Conservation (phyloP, 2,797 vertebrate species). For the Phrynocephalus vlangalii region DNA sequence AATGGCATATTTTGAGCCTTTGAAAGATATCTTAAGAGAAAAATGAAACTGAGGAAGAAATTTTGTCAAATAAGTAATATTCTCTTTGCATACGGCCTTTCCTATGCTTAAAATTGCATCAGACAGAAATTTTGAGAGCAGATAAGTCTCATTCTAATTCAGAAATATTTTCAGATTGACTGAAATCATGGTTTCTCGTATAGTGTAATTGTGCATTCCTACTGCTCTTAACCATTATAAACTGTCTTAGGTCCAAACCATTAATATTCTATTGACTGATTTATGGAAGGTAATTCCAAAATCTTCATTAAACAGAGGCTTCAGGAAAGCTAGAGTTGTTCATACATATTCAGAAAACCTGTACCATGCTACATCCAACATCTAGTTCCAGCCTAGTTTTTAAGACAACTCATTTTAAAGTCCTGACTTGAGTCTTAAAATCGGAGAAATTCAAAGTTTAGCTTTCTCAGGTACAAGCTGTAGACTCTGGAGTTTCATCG, state of each 20-base stretch:
- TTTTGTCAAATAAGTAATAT: slow-evolving; percentile 35
- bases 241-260: slow-evolving; percentile 61
- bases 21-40: not conserved
- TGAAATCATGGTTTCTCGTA: slow-evolving; percentile 47
- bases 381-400: slow-evolving; percentile 64
- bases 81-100: slow-evolving; percentile 40
- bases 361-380: slow-evolving; percentile 45
- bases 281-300: slow-evolving; percentile 55
- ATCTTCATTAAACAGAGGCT: slow-evolving; percentile 59
- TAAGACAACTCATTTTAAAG: slow-evolving; percentile 52
- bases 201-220: slow-evolving; percentile 15
- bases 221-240: slow-evolving; percentile 65
- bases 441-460: slow-evolving; percentile 84
- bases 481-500: slow-evolving; percentile 94
- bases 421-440: slow-evolving; percentile 52
- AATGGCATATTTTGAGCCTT: not conserved
- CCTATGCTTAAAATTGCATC: slow-evolving; percentile 40
- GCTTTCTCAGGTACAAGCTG: slow-evolving; percentile 88
- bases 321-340: slow-evolving; percentile 58
- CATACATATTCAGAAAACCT: slow-evolving; percentile 57
- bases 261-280: slow-evolving; percentile 60
- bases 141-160: slow-evolving; percentile 22
- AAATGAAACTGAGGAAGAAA: slow-evolving; percentile 36
- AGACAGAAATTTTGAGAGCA: slow-evolving; percentile 29
- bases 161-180: slow-evolving; percentile 27